phyloP scores from a whole-genome alignment of 2,113 vertebrate genomes.

The Glareola pratincola region DNA sequence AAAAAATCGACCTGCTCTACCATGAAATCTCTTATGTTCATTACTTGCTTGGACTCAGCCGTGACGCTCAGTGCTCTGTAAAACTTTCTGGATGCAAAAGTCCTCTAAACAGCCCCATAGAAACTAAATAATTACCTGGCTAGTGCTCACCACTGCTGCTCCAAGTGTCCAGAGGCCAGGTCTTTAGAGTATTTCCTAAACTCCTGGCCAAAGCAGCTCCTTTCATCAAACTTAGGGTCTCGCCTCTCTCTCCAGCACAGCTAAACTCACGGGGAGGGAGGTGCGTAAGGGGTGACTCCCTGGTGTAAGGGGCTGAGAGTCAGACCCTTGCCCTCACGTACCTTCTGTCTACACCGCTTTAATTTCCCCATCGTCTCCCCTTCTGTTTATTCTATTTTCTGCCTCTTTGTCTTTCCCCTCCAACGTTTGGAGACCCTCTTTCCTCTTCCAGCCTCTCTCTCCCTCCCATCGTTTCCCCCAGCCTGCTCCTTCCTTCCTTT shows the following conservation, averaged over 20 bases:
- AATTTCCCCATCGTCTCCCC: not conserved
- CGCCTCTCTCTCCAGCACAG: not conserved
- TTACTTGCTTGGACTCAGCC: not conserved
- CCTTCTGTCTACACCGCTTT: not conserved
- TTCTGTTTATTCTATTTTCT: conserved; percentile 50
- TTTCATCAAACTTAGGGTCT: not conserved
- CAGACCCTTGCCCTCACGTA: not conserved
- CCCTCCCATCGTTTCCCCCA: not conserved
- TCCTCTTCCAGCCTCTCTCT: conserved; percentile 47
- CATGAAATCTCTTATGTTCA: not conserved
- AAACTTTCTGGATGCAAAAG: not conserved
- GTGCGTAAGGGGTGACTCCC: not conserved
- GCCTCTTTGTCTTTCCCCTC: conserved; percentile 30
- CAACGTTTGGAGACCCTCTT: conserved; percentile 17
- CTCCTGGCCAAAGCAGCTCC: not conserved
- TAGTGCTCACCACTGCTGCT: not conserved
- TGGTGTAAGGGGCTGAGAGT: not conserved
- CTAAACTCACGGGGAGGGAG: not conserved
- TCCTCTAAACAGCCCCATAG: not conserved
- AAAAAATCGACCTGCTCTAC: not conserved
- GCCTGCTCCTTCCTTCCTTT: not conserved
- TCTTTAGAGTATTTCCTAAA: not conserved
- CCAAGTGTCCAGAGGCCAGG: not conserved
- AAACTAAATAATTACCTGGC: not conserved
- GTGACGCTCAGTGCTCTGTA: not conserved